A percentile compares a stretch with the other conserved stretches of the same genome.
Evolutionary conservation across 2,888 invertebrate species (phyloP).

Genomic region (Epicampocera succincta): DNA sequence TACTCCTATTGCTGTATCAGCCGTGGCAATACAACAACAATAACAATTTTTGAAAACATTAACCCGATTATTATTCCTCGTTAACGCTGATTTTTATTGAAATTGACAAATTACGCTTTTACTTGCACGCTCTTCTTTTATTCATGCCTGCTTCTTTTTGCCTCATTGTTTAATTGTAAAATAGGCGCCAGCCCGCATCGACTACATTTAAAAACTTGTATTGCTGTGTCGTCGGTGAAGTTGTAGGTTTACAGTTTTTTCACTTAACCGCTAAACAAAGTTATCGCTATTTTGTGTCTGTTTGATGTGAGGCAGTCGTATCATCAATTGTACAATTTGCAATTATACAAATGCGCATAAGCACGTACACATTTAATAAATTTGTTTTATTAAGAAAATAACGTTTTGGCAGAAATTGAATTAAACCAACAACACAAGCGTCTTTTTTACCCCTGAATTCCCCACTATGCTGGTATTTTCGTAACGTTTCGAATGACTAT

Average conservation of each 20-base stretch:
- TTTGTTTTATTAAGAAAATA: slow-evolving; percentile 23
- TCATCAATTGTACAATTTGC: no score
- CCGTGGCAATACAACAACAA: not conserved
- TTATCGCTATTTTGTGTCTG: not conserved
- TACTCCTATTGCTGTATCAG: no score
- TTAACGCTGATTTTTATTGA: slow-evolving; percentile 32
- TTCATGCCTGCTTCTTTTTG: not conserved
- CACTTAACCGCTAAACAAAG: slow-evolving; percentile 3
- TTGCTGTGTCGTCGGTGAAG: not conserved
- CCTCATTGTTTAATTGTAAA: slow-evolving; percentile 23
- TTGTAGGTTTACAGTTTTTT: not conserved
- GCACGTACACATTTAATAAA: slow-evolving; percentile 52
- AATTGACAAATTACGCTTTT: slow-evolving; percentile 33
- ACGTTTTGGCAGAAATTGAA: no score
- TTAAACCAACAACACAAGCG: no score
- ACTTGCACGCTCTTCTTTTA: not conserved
- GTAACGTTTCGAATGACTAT: no score
- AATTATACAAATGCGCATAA: no score
- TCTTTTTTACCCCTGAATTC: no score
- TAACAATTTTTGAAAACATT: not conserved
- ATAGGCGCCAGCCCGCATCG: slow-evolving; percentile 36
- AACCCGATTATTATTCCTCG: not conserved
- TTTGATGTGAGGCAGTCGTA: no score
- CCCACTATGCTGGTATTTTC: no score
- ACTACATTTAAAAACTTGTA: slow-evolving; percentile 24